Evolutionary conservation across 2,113 vertebrate genomes (phyloP).

Genomic region (Corythoichthys haematopterus): DNA sequence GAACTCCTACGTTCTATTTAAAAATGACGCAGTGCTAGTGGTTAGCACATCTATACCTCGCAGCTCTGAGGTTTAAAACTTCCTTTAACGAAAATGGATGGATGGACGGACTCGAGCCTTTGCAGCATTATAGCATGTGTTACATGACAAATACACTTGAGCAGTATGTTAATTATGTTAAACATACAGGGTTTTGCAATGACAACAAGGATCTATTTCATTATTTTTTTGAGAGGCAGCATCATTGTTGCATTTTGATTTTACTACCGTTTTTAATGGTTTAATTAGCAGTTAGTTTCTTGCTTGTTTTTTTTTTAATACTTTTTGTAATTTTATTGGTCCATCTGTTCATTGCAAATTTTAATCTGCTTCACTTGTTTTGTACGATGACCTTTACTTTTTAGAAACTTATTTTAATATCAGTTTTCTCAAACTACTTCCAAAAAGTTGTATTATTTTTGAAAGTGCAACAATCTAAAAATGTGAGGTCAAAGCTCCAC

Average conservation of each 20-base stretch:
- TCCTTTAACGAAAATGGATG: no score
- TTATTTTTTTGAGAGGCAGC: neutral
- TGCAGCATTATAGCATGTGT: no score
- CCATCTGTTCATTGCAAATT: neutral
- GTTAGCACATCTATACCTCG: neutral
- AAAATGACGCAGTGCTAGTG: conserved; percentile 4
- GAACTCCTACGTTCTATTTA: conserved; percentile 29
- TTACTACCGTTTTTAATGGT: neutral
- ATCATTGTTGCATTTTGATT: neutral
- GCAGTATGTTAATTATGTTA: neutral
- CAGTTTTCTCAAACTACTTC: neutral
- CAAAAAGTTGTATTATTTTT: neutral
- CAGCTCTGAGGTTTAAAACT: neutral
- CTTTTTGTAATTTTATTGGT: neutral
- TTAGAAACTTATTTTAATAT: neutral
- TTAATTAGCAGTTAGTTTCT: neutral
- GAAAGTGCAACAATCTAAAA: neutral
- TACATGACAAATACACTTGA: neutral
- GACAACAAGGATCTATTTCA: neutral
- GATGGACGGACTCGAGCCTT: no score
- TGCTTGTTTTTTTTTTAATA: neutral
- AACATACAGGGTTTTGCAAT: neutral
- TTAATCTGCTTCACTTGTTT: neutral
- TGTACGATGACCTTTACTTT: neutral
- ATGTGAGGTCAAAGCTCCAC: neutral